Percentiles rank a stretch among this genome's conserved stretches.
phyloP scores from a whole-genome alignment of 2,888 invertebrate genomes.

The Lordiphosa andalusiaca region DNA sequence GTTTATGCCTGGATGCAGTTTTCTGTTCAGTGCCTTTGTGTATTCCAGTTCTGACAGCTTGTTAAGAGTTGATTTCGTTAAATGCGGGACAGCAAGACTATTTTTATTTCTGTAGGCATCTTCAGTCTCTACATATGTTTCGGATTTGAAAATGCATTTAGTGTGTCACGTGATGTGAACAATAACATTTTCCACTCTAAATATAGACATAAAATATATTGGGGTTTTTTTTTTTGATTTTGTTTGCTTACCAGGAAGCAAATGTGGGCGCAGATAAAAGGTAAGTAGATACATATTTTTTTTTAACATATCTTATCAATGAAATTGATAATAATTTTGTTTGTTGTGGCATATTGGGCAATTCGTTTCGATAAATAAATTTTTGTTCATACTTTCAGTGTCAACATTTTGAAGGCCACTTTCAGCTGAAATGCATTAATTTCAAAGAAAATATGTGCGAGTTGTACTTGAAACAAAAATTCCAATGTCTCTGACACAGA shows the following conservation, averaged over 20 bases:
- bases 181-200: conserved; percentile 10
- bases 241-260: too few relatives aligned
- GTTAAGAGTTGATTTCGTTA: conserved; percentile 9
- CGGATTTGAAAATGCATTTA: conserved; percentile 53
- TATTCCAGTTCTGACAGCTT: conserved; percentile 15
- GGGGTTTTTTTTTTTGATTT: too few relatives aligned
- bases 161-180: conserved; percentile 46
- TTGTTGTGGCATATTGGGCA: too few relatives aligned
- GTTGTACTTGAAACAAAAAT: conserved; percentile 17
- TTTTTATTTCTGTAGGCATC: conserved; percentile 51
- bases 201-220: neutral
- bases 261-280: too few relatives aligned
- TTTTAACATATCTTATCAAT: too few relatives aligned
- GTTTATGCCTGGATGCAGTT: conserved; percentile 34
- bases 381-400: too few relatives aligned
- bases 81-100: neutral
- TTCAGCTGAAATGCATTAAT: too few relatives aligned
- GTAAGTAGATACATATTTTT: too few relatives aligned
- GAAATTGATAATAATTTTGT: too few relatives aligned
- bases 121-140: conserved; percentile 53
- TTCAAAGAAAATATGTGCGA: neutral
- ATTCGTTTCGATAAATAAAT: too few relatives aligned
- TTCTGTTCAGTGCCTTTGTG: neutral
- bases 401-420: too few relatives aligned
- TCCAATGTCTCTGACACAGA: conserved; percentile 11